Evolutionary conservation across 23 tunicate species (phyloP).

Genomic region (Halocynthia roretzi): DNA sequence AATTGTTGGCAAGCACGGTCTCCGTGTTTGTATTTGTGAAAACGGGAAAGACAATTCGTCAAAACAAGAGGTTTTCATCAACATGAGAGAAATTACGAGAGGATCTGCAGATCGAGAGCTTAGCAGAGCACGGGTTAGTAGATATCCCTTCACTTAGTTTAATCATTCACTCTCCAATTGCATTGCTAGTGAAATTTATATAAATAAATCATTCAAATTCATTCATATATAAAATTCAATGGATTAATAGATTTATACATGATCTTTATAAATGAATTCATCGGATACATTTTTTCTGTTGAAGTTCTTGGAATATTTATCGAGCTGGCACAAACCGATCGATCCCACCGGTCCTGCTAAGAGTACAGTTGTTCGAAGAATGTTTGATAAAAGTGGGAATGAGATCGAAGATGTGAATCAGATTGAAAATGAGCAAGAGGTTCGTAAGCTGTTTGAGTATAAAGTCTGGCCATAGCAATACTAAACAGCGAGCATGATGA

Average conservation of each 20-base stretch:
- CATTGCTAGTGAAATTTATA: no score
- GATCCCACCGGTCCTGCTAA: slow-evolving; percentile 73
- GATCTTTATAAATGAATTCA: neutral
- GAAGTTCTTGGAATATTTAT: slow-evolving; percentile 70
- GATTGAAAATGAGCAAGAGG: slow-evolving; percentile 66
- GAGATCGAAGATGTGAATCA: slow-evolving; percentile 49
- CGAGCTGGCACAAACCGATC: slow-evolving; percentile 69
- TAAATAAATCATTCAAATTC: no score
- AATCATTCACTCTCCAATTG: no score
- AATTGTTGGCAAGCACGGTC: slow-evolving; percentile 46
- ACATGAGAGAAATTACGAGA: slow-evolving; percentile 67
- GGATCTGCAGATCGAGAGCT: slow-evolving; percentile 46
- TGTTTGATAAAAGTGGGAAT: slow-evolving; percentile 61
- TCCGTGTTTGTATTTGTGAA: slow-evolving; percentile 51
- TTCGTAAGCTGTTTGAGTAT: neutral
- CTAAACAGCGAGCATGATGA: neutral
- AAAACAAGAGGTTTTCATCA: slow-evolving; percentile 27
- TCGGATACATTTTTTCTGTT: neutral
- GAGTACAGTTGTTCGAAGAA: slow-evolving; percentile 41
- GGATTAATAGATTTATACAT: neutral
- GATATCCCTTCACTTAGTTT: neutral
- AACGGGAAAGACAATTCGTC: slow-evolving; percentile 42
- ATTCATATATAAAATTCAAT: no score
- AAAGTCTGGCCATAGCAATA: neutral
- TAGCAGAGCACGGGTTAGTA: slow-evolving; percentile 50